A percentile compares a stretch with the other conserved stretches of the same genome.
phyloP scores from a whole-genome alignment of 53 echinoderm and acorn worm species.

The Zoroaster sp. region DNA sequence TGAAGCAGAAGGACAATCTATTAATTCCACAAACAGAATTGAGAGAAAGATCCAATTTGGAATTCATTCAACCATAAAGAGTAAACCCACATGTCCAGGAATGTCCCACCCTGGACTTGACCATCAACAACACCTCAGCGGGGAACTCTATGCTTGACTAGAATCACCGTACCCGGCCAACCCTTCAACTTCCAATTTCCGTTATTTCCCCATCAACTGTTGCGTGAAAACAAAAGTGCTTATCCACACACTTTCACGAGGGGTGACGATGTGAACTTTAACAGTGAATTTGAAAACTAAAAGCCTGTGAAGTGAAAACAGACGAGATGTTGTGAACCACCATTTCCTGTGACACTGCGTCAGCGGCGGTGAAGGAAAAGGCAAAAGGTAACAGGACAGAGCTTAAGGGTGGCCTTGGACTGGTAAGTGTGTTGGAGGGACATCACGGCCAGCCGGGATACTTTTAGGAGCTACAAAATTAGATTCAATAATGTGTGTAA shows the following conservation, averaged over 20 bases:
- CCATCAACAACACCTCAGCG: background rate
- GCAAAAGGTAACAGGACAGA: too few relatives aligned
- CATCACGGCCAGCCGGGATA: too few relatives aligned
- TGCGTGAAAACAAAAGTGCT: background rate
- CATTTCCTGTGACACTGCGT: too few relatives aligned
- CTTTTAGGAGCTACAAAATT: too few relatives aligned
- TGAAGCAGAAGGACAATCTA: too few relatives aligned
- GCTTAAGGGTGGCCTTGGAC: too few relatives aligned
- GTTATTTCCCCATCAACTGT: background rate
- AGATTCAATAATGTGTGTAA: too few relatives aligned
- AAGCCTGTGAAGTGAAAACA: slow-evolving; percentile 6
- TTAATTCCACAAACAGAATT: background rate
- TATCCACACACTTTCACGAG: background rate
- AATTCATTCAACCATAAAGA: background rate
- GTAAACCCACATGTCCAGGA: background rate
- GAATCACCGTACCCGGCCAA: background rate
- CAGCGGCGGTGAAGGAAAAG: too few relatives aligned
- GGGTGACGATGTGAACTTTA: background rate
- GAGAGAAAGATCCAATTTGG: background rate
- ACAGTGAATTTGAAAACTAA: background rate
- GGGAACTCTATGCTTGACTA: background rate
- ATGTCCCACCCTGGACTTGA: background rate
- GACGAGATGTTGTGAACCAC: too few relatives aligned
- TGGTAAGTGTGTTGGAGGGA: too few relatives aligned
- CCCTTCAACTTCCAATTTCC: background rate